A percentile compares a stretch with the other conserved stretches of the same genome.
phyloP scores from a whole-genome alignment of 2,113 vertebrate genomes.

The Oryzias melastigma region DNA sequence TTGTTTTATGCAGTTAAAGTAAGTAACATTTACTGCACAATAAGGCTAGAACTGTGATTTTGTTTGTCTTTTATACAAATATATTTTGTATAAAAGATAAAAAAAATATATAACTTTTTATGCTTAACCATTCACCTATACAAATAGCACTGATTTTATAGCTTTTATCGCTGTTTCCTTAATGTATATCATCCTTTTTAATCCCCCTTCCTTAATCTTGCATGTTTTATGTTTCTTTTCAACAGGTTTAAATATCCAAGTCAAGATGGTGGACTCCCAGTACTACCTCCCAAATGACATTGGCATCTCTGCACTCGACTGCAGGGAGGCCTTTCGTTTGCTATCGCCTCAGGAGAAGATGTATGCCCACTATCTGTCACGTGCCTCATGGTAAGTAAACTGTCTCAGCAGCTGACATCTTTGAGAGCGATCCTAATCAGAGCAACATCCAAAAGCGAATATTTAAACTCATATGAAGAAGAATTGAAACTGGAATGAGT shows the following conservation, averaged over 20 bases:
- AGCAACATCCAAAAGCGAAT: not conserved
- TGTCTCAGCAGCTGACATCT: not conserved
- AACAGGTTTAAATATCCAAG: slow-evolving; percentile 15
- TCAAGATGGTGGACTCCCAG: slow-evolving; percentile 86
- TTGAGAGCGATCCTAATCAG: not conserved
- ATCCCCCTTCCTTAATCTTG: no score
- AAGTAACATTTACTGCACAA: no score
- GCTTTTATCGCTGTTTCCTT: not conserved
- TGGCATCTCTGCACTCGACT: slow-evolving; percentile 84
- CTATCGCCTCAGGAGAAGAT: slow-evolving; percentile 83
- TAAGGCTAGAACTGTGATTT: no score
- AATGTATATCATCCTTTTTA: not conserved
- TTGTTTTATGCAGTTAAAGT: no score
- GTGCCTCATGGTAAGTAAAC: slow-evolving; percentile 82
- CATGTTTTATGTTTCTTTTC: slow-evolving; percentile 25
- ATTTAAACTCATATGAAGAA: not conserved
- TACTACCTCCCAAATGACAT: slow-evolving; percentile 90
- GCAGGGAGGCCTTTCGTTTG: slow-evolving; percentile 83
- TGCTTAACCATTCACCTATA: no score
- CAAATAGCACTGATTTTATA: no score
- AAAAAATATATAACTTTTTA: no score
- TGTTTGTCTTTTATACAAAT: no score
- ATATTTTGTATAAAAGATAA: no score
- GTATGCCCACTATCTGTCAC: slow-evolving; percentile 87
- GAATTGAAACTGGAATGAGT: not conserved